These are phyloP conservation scores for Slavum lentiscoides DNA, from an alignment of 2,888 invertebrate species.

Conservation along the genomic window DNA sequence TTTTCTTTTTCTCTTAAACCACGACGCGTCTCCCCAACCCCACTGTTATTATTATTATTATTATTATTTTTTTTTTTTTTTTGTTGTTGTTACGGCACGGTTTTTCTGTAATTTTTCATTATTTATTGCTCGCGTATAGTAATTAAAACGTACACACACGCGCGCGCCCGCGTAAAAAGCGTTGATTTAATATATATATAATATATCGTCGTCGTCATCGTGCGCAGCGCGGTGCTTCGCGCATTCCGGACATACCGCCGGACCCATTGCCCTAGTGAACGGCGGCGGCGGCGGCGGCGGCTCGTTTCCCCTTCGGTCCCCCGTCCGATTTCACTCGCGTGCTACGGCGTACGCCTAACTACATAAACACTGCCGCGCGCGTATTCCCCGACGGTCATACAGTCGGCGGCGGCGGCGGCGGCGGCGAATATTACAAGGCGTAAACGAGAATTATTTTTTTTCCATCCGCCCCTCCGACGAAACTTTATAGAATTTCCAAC, in stretches of 20 bases:
- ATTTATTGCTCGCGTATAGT: not conserved
- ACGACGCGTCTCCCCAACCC: too few species aligned
- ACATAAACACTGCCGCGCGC: not conserved
- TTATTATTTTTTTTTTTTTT: not conserved
- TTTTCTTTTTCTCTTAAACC: too few species aligned
- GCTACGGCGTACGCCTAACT: not conserved
- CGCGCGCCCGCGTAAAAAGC: too few species aligned
- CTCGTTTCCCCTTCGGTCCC: conserved; percentile 11
- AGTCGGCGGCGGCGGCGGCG: too few species aligned
- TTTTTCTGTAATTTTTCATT: not conserved
- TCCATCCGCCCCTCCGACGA: too few species aligned
- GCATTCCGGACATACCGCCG: conserved; percentile 26
- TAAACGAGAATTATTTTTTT: too few species aligned
- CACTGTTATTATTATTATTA: too few species aligned
- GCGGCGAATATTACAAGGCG: too few species aligned
- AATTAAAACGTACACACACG: not conserved
- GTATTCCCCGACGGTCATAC: too few species aligned
- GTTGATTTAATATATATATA: not conserved
- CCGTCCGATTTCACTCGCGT: conserved; percentile 32
- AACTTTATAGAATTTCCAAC: too few species aligned
- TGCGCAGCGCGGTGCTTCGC: conserved; percentile 26
- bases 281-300: conserved; percentile 22
- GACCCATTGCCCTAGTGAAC: conserved; percentile 53
- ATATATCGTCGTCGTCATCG: conserved; percentile 18
- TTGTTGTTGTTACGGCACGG: not conserved